Base-by-base conservation (phyloP, 2,888 invertebrate genomes). In the Lordiphosa andalusiaca region DNA sequence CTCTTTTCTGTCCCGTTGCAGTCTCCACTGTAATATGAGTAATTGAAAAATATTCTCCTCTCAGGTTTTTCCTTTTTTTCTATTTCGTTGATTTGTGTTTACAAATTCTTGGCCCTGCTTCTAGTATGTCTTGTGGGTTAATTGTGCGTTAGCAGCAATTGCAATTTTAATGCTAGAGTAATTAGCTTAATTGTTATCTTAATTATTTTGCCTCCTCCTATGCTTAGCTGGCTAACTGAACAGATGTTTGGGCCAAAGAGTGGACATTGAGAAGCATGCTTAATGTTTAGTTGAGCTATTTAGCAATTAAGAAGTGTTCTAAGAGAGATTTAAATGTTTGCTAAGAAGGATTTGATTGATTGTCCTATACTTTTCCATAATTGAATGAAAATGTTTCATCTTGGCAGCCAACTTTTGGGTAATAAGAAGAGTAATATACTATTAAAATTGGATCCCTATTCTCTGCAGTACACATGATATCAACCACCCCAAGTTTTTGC, bases 151-250 rank as follows among this genome's bases (percentile, higher is more conserved):
- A 48, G 37, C 30, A 46, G 39, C 53, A 73, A 53, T 70, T 30
- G 69, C 65, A 82, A 73, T 67, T 65, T 44, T 44, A 67, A 63
- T 73, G 68, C 67, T 58, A 46, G 59, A 59, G 53, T 68, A 83
- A 81, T 85, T 85, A 81, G 73, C 76, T 67, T 69, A 82, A 81
- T 83, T 81, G 83, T 69, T 70, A 57, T 65, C 72, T 71, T 67
- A 69, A 75, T 78, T 78, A 69, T 78, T 62, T 64, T 66, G 57
- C 42, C 44, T 47, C n/a, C 35, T 42, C 42, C 7, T 57, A 56
- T 37, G 57, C 66, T 44, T 47, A 64, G 66, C 57, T 64, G 30
- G 38, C 25, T 48, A 6, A 16, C 12, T 42, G 37, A 66, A 44
- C 47, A 47, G 48, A 41, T 64, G 58, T 44, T 30, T 10, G 4